These are phyloP conservation scores for Nomada fabriciana DNA, from an alignment of 2,888 invertebrate species.

Conservation along the genomic window DNA sequence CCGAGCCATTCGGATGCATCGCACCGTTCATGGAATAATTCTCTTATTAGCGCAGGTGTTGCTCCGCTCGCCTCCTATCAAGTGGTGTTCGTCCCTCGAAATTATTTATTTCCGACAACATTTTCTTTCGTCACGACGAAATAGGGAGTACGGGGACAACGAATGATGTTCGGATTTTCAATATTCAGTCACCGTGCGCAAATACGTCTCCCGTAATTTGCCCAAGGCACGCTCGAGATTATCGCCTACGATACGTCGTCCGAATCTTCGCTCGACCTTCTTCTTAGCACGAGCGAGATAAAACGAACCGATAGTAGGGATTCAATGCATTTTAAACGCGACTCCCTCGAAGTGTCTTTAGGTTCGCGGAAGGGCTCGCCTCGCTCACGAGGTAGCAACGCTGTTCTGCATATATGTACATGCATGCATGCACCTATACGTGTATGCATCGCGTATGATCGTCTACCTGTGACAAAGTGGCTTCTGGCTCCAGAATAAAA, in stretches of 20 bases:
- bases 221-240: constrained; percentile 42
- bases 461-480: constrained; percentile 70
- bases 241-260: constrained; percentile 43
- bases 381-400: constrained; percentile 22
- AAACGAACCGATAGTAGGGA: constrained; percentile 78
- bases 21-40: constrained; percentile 26
- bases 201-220: neutral
- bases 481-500: constrained; percentile 49
- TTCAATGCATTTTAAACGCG: constrained; percentile 83
- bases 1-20: constrained; percentile 35
- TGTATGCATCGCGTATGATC: constrained; percentile 66
- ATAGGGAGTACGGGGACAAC: too few relatives aligned
- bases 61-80: constrained; percentile 43
- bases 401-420: constrained; percentile 37
- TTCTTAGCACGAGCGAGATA: constrained; percentile 73
- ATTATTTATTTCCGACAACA: neutral
- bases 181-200: too few relatives aligned
- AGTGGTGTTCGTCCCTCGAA: neutral
- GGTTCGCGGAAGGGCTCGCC: constrained; percentile 68
- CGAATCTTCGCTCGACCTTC: constrained; percentile 48
- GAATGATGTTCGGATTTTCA: too few relatives aligned
- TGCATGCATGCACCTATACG: constrained; percentile 45
- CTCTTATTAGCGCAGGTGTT: constrained; percentile 50
- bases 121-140: too few relatives aligned
- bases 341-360: constrained; percentile 71